Base-by-base conservation (phyloP, 1,140 invertebrate genomes). In the Rhyacophila brunnea region DNA sequence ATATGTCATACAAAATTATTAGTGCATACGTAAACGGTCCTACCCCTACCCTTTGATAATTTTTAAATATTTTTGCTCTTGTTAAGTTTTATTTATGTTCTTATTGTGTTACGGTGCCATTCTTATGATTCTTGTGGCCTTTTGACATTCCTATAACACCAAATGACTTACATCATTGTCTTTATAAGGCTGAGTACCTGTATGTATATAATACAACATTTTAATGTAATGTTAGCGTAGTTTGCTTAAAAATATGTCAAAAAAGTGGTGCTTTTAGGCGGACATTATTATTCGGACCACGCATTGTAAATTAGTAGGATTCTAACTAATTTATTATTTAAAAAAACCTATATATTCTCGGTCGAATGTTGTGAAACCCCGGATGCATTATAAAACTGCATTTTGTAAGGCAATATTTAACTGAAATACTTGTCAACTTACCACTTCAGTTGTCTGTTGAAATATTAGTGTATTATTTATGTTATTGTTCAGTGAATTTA, bases 91-190 rank as follows among this genome's bases (percentile, higher is more conserved):
- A 42, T 42, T 14, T 42, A 13, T 20, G 15, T 14, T 50, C 35
- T 28, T 28, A 50, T 50, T 44, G 40, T 44, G n/a, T 18, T 44
- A 18, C 42, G 42, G 57, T 60, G 57, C 62, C 54, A 56, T 60
- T 60, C 15, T 59, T 59, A 28, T 52, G 42, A 40, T 60, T 64
- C 53, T 28, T 19, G 62, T 64, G 62, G 62, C 62, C 62, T 64
- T 59, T 63, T 58, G 53, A 64, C 62, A 64, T 64, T 64, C 62
- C 62, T 46, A 53, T 40, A 64, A 60, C 62, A 64, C 62, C 57
- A 64, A 57, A 64, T 46, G 34, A 64, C 48, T 47, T 59, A 40
- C 56, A 53, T 50, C 52, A 60, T 60, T 46, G 45, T 63, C 52
- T 63, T 51, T 14, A 60, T 57, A 60, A 64, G 62, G 62, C 62